Base-by-base conservation (phyloP, 2,797 vertebrate genomes). In the Syndactyla subalaris region DNA sequence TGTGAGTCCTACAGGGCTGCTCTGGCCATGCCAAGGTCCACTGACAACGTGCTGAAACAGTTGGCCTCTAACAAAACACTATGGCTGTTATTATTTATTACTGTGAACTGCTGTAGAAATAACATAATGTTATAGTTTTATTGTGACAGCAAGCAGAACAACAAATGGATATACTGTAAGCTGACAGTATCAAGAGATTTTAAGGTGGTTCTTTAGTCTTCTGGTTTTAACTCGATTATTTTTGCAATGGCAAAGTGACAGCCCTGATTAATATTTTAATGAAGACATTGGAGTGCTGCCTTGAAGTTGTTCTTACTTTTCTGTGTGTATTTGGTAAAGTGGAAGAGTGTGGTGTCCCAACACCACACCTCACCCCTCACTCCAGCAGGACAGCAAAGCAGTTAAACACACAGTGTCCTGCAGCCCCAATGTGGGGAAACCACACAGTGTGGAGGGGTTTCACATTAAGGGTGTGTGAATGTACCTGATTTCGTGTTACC, bases 151-250 rank as follows among this genome's bases (percentile, higher is more conserved):
- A 3, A 4, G 52, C 61, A 12, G 21, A 11, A 1, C 32, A 21
- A 1, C 22, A 6, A 3, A 2, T 4, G 29, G 2, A 0, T 1
- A 0, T 5, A 0, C 34, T 32, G 14, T 5, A 0, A 34, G 30
- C 24, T 18, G 34, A 34, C 21, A 4, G 24, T 1, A 0, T 3
- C 48, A 0, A 1, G 73, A 21, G 39, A 6, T 9, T 23, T 22
- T 12, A 2, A 29, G 34, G 20, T 16, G 17, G 0, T 10, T 4
- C 29, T 46, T 11, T 0, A 5, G 2, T 5, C 13, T 17, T 5
- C 10, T 6, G 1, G 23, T 21, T 67, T 7, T 32, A 67, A 10
- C 14, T 3, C 4, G 8, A 1, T n/a, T 29, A 1, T 52, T 78
- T 73, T 36, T 30, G 1, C 34, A 3, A 1, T 1, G 10, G 8